phyloP scores from a whole-genome alignment of 2,888 invertebrate species.

The Apodemia duryi region DNA sequence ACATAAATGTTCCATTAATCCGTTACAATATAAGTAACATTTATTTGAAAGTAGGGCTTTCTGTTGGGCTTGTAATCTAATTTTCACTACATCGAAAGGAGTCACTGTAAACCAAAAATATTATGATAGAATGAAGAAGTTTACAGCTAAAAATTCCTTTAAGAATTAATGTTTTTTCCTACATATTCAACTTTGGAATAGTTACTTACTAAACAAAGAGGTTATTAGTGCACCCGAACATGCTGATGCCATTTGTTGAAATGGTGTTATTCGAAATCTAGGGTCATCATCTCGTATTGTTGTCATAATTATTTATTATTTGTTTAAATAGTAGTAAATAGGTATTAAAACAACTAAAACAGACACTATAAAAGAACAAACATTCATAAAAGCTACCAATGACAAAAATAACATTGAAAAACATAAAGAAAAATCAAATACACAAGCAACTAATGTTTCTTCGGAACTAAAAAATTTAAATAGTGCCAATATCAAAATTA shows the following conservation, averaged over 20 bases:
- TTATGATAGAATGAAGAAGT: background rate
- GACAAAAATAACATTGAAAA: background rate
- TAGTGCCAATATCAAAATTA: background rate
- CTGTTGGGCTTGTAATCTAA: constrained; percentile 96
- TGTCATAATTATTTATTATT: constrained; percentile 30
- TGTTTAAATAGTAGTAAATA: background rate
- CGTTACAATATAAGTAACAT: constrained; percentile 98
- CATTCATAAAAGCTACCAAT: background rate
- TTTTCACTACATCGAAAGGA: constrained; percentile 99
- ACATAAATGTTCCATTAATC: constrained; percentile 98
- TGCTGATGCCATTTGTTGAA: constrained; percentile 91
- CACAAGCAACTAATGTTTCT: background rate
- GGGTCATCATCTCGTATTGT: constrained; percentile 84
- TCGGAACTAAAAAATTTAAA: constrained; percentile 2
- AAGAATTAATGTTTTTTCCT: background rate
- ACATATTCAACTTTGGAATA: background rate
- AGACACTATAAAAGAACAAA: background rate
- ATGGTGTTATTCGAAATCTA: constrained; percentile 85
- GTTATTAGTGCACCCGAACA: constrained; percentile 94
- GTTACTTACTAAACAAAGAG: constrained; percentile 88
- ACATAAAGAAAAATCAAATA: background rate
- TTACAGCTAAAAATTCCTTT: background rate
- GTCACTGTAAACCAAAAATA: constrained; percentile 86
- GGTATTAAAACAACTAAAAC: background rate
- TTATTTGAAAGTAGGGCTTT: constrained; percentile 89